These are phyloP conservation scores for Neodiprion lecontei DNA, from an alignment of 1,140 invertebrate genomes.

Conservation along the genomic window DNA sequence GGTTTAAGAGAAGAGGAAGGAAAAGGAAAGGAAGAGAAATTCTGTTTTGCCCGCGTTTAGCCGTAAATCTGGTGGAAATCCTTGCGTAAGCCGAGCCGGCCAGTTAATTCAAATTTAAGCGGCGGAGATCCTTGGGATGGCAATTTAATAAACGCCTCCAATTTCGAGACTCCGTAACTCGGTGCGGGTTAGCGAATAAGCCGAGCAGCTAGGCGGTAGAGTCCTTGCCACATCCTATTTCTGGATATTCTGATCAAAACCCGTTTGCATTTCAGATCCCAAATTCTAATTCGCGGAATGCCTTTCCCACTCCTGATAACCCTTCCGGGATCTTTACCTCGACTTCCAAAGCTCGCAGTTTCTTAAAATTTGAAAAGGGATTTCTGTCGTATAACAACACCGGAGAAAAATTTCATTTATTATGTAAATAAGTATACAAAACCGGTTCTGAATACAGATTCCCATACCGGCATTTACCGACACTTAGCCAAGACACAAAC, in stretches of 20 bases:
- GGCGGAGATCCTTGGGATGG: slow-evolving; percentile 30
- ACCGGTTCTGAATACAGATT: too few relatives aligned
- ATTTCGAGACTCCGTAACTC: slow-evolving; percentile 22
- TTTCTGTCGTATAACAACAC: too few relatives aligned
- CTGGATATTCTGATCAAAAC: not conserved
- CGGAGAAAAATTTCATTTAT: too few relatives aligned
- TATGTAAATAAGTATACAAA: too few relatives aligned
- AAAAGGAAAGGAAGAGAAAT: not conserved
- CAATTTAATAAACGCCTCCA: slow-evolving; percentile 51
- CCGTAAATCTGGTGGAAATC: slow-evolving; percentile 3
- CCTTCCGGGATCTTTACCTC: not conserved
- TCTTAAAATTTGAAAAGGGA: too few relatives aligned
- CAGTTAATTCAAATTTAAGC: slow-evolving; percentile 48
- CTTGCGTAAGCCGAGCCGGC: slow-evolving; percentile 32
- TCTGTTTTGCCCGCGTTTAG: not conserved
- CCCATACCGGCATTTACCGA: too few relatives aligned
- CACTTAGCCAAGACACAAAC: too few relatives aligned
- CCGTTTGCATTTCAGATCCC: slow-evolving; percentile 10
- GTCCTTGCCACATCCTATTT: not conserved
- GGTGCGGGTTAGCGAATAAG: not conserved
- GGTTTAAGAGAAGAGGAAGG: not conserved
- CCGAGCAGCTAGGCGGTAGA: not conserved
- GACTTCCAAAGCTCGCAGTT: not conserved
- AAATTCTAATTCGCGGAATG: slow-evolving; percentile 4
- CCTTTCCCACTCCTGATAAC: not conserved